Conservation (phyloP, 2,113 vertebrate species). For the Pongo pygmaeus region DNA sequence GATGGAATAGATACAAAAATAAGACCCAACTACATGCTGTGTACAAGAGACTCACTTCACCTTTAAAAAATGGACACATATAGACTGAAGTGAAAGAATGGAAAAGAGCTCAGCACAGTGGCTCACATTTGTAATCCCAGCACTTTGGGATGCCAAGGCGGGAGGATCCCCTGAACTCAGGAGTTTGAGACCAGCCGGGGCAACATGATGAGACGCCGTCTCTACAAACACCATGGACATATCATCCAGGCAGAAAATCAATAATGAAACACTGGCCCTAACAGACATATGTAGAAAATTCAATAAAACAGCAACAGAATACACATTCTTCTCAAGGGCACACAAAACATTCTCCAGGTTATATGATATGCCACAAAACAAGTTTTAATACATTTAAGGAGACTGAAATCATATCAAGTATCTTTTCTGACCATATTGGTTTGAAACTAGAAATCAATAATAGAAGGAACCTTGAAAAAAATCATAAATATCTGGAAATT, state of each 20-base stretch:
- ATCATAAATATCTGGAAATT: background rate
- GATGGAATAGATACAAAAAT: background rate
- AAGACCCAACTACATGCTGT: background rate
- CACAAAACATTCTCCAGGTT: background rate
- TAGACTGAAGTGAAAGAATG: background rate
- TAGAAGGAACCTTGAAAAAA: background rate
- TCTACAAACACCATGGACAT: background rate
- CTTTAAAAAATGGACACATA: background rate
- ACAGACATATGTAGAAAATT: background rate
- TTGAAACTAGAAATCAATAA: background rate
- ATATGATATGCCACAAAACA: background rate
- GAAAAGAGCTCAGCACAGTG: background rate
- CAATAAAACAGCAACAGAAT: background rate
- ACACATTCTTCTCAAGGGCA: too few relatives aligned
- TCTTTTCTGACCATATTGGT: background rate
- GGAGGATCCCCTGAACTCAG: too few relatives aligned
- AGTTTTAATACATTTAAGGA: background rate
- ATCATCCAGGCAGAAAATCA: background rate
- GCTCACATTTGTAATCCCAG: too few relatives aligned
- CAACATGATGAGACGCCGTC: too few relatives aligned
- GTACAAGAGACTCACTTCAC: background rate
- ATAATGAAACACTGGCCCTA: background rate
- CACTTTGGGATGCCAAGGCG: too few relatives aligned
- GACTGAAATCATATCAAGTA: background rate
- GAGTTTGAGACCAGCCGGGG: too few relatives aligned